Conservation (phyloP, 1,140 invertebrate genomes). For the Formica exsecta region DNA sequence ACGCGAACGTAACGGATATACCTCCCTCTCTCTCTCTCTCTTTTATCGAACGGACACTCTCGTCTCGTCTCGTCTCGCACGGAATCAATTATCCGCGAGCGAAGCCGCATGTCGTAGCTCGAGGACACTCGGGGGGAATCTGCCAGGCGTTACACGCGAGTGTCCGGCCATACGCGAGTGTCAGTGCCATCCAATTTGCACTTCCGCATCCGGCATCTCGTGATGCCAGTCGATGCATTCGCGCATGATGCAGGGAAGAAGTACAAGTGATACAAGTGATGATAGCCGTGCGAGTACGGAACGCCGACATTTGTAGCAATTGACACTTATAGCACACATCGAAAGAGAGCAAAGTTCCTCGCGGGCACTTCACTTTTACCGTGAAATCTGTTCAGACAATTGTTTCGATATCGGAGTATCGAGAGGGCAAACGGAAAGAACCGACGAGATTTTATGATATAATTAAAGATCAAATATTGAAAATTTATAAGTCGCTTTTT, state of each 20-base stretch:
- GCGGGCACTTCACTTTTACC: background rate
- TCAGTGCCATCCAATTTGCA: slow-evolving; percentile 67
- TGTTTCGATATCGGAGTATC: background rate
- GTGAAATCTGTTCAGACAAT: background rate
- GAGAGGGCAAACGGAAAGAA: background rate
- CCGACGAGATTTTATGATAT: background rate
- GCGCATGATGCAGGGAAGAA: slow-evolving; percentile 1
- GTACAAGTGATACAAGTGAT: background rate
- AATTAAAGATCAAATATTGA: background rate
- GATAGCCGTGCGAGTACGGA: background rate
- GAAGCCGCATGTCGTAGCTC: slow-evolving; percentile 64
- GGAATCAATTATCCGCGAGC: slow-evolving; percentile 64
- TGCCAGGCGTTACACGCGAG: slow-evolving; percentile 54
- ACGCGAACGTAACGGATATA: background rate
- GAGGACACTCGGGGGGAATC: slow-evolving; percentile 63
- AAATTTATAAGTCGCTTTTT: background rate
- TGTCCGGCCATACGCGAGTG: slow-evolving; percentile 58
- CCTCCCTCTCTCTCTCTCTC: background rate
- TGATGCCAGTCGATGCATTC: background rate
- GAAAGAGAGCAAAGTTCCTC: slow-evolving; percentile 7
- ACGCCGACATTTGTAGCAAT: too few species aligned
- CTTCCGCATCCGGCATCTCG: background rate
- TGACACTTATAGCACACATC: background rate
- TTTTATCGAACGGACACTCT: background rate
- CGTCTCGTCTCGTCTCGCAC: slow-evolving; percentile 26